These are phyloP conservation scores for Zelleria hepariella DNA, from an alignment of 2,888 invertebrate genomes.

Conservation along the genomic window DNA sequence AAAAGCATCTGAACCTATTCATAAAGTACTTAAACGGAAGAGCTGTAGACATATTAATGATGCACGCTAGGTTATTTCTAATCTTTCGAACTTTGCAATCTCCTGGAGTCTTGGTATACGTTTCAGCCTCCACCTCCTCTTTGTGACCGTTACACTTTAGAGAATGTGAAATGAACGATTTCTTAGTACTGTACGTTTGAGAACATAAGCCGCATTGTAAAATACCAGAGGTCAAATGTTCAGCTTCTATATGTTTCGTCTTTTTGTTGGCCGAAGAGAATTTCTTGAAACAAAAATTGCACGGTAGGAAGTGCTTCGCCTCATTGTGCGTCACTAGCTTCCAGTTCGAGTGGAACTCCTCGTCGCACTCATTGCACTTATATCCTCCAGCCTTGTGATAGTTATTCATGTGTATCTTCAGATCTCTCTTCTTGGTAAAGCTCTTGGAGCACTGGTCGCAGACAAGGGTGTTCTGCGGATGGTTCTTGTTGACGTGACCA, in stretches of 20 bases:
- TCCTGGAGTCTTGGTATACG: conserved; percentile 12
- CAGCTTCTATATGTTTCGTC: conserved; percentile 41
- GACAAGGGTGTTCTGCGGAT: conserved; percentile 30
- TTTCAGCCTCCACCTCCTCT: conserved; percentile 10
- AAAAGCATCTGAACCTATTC: conserved; percentile 51
- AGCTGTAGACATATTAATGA: conserved; percentile 31
- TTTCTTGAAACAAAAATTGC: conserved; percentile 43
- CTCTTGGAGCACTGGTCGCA: conserved; percentile 36
- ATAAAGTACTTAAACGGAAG: conserved; percentile 35
- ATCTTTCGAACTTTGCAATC: conserved; percentile 24
- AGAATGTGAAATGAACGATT: conserved; percentile 41
- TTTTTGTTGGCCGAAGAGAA: conserved; percentile 36
- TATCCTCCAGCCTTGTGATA: conserved; percentile 34
- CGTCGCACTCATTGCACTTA: conserved; percentile 34
- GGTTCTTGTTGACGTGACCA: conserved; percentile 37
- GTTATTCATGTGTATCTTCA: conserved; percentile 34
- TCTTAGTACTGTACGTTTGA: conserved; percentile 36
- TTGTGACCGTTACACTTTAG: conserved; percentile 28
- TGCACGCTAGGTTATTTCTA: conserved; percentile 35
- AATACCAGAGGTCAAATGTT: conserved; percentile 28
- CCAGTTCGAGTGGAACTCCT: conserved; percentile 26
- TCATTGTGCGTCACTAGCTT: conserved; percentile 35
- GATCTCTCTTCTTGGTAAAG: conserved; percentile 42
- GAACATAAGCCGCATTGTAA: conserved; percentile 42
- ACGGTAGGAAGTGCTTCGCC: conserved; percentile 37